Evolutionary conservation across 2,797 vertebrate species (phyloP).

Genomic region (Chaetophractus vellerosus): DNA sequence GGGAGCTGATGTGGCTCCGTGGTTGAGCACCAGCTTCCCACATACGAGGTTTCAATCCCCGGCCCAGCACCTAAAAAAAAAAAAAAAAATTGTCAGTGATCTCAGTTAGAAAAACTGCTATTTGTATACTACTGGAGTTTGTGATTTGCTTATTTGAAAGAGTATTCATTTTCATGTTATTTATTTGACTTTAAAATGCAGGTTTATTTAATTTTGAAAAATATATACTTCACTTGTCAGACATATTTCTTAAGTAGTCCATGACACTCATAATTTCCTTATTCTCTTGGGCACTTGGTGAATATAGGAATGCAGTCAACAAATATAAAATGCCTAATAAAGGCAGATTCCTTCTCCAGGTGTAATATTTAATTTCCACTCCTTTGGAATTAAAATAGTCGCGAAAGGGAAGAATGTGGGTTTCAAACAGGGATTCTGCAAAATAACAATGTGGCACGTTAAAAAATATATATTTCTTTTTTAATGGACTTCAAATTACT

Average conservation of each 20-base stretch:
- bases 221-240: background rate
- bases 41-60: too few relatives aligned
- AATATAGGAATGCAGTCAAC: background rate
- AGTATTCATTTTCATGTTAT: slow-evolving; percentile 40
- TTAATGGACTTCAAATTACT: slow-evolving; percentile 31
- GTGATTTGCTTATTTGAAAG: slow-evolving; percentile 39
- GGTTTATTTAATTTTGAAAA: slow-evolving; percentile 58
- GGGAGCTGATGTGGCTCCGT: too few relatives aligned
- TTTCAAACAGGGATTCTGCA: slow-evolving; percentile 63
- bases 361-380: slow-evolving; percentile 19
- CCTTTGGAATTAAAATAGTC: slow-evolving; percentile 44
- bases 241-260: background rate
- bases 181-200: slow-evolving; percentile 14
- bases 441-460: slow-evolving; percentile 37
- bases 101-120: slow-evolving; percentile 2
- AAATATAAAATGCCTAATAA: slow-evolving; percentile 33
- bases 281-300: background rate
- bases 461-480: background rate
- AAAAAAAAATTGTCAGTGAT: background rate
- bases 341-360: slow-evolving; percentile 47
- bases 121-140: background rate
- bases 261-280: background rate
- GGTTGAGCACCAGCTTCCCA: too few relatives aligned
- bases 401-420: slow-evolving; percentile 11
- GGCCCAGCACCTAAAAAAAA: background rate